Evolutionary conservation across 1,140 invertebrate genomes (phyloP), one percentile per base, ranked within the genome.

Genomic region (Euglossa dilemma): DNA sequence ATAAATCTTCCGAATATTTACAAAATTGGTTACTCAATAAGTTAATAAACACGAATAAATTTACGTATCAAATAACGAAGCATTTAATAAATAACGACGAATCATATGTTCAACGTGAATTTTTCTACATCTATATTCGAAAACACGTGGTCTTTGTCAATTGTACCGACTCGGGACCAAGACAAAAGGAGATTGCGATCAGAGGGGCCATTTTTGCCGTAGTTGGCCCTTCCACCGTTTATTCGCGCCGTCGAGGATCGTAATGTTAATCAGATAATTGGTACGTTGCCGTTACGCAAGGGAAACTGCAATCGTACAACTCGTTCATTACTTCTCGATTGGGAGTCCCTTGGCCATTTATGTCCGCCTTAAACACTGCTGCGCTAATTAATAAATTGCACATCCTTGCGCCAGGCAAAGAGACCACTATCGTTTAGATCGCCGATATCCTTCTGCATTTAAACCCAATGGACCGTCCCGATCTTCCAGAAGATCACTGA

Each of bases 341-440:
- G 28, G 8, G 20, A 57, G 28, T 57, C 25, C 2, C 11, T 54
- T 50, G 25, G 36, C 25, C 11, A 28, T 54, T 57, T 57, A n/a
- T 45, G n/a, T 8, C 2, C 8, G 67, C 16, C 45, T 45, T 70
- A 50, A 50, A 20, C 16, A 50, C n/a, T 20, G 45, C 45, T 25
- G 16, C 16, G 45, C n/a, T 50, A 70, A 70, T 70, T 70, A 50
- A 70, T 50, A 50, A 70, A 28, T 20, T 25, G 67, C 67, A 25
- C 18, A 7, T 25, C 45, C 50, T 25, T 50, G 7, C 45, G 6
- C 67, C 45, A 25, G 4, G 0, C 12, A 20, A 9, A 36, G 43
- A 45, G 45, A n/a, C 64, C 23, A 9, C 16, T 12, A 47, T 25
- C n/a, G 23, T n/a, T 47, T 20, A 70, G 45, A 70, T 70, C 43